These are phyloP conservation scores for Ctenopoma multispine DNA, from an alignment of 2,797 vertebrate genomes.

Conservation along the genomic window DNA sequence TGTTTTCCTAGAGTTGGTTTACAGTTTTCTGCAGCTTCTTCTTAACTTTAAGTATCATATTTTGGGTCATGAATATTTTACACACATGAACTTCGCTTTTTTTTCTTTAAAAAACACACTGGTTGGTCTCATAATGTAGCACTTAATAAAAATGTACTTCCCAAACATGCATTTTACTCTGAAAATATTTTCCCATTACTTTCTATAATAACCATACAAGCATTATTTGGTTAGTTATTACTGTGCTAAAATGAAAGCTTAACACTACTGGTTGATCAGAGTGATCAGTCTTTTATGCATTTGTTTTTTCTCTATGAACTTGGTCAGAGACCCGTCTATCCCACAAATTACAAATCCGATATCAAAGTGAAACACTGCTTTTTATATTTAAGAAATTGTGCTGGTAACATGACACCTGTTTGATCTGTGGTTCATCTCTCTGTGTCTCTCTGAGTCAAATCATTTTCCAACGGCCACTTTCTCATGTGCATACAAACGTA, in stretches of 20 bases:
- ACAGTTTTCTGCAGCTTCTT: neutral
- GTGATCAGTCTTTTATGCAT: slow-evolving; percentile 1
- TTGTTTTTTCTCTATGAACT: neutral
- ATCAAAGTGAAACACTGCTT: slow-evolving; percentile 35
- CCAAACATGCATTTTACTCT: no score
- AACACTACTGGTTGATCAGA: neutral
- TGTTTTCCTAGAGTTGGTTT: slow-evolving; percentile 15
- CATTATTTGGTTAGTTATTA: neutral
- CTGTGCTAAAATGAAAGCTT: neutral
- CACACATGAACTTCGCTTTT: neutral
- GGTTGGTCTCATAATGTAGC: neutral
- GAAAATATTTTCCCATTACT: no score
- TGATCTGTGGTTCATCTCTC: slow-evolving; percentile 37
- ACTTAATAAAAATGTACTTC: no score
- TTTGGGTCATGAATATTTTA: slow-evolving; percentile 16
- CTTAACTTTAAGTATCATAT: slow-evolving; percentile 5
- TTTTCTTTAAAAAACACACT: neutral
- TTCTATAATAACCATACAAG: no score
- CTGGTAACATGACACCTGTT: slow-evolving; percentile 18
- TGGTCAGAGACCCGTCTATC: neutral
- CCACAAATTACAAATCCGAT: slow-evolving; percentile 33
- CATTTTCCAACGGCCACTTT: slow-evolving; percentile 28
- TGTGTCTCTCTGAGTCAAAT: slow-evolving; percentile 20
- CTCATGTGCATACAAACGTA: slow-evolving; percentile 2
- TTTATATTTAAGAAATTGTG: slow-evolving; percentile 37